phyloP scores from a whole-genome alignment of 2,113 vertebrate species.

The Ancistrus triradiatus region DNA sequence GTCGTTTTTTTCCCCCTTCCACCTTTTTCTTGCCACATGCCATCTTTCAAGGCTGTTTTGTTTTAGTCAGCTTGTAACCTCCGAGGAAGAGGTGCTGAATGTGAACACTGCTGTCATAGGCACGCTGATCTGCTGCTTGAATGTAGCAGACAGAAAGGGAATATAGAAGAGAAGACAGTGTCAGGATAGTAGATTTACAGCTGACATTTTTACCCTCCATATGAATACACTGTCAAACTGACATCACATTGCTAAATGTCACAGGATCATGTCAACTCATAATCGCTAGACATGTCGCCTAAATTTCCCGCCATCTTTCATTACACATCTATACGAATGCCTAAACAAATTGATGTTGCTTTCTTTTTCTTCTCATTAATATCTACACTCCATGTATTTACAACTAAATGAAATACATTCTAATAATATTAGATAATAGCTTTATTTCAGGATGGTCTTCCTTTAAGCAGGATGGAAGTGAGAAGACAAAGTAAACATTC shows the following conservation, averaged over 20 bases:
- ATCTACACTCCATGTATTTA: neutral
- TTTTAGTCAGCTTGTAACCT: slow-evolving; percentile 32
- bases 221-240: slow-evolving; percentile 7
- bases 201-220: slow-evolving; percentile 11
- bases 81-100: slow-evolving; percentile 24
- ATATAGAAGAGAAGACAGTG: neutral
- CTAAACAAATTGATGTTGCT: too few relatives aligned
- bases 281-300: neutral
- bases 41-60: slow-evolving; percentile 36
- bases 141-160: slow-evolving; percentile 4
- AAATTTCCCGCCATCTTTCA: neutral
- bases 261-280: slow-evolving; percentile 13
- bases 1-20: slow-evolving; percentile 31
- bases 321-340: neutral
- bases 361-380: neutral
- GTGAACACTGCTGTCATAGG: slow-evolving; percentile 32
- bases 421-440: too few relatives aligned
- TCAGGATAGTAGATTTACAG: slow-evolving; percentile 7
- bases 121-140: slow-evolving; percentile 21
- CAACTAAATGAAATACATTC: neutral
- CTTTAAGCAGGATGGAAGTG: slow-evolving; percentile 6
- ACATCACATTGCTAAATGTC: slow-evolving; percentile 17
- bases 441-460: neutral
- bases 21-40: slow-evolving; percentile 29
- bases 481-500: slow-evolving; percentile 1